Evolutionary conservation across 2,113 vertebrate species (phyloP), one percentile per base, ranked within the genome.

Genomic region (Dendrocopos noguchii): DNA sequence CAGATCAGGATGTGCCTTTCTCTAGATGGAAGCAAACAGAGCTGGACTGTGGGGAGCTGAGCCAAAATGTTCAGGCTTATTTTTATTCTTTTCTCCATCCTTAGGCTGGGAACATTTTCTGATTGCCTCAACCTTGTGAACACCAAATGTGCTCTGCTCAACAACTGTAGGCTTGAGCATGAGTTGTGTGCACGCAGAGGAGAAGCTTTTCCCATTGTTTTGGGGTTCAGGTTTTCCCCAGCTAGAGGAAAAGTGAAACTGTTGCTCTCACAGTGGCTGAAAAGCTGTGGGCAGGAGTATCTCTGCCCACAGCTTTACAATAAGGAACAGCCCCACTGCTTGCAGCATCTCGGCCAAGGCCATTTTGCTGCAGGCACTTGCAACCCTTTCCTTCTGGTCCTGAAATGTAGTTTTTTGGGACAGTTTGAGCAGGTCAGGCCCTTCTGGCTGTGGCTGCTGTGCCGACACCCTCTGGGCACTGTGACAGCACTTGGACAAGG

Each of bases 81-180:
- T 96, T 94, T 95, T 94, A 42, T 46, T 92, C 92, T 94, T 88
- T 86, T 66, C 75, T 94, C 80, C 80, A 9, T 94, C 33, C 59
- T 86, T 91, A 84, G 46, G 89, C 53, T 46, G 83, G 90, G 82
- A 95, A 93, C 65, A 42, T 68, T 75, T 96, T 90, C 59, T 78
- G 59, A 82, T 93, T 92, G 86, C 90, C 46, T 95, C 76, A 17
- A 2, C 84, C 91, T 81, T 78, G 61, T 7, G 73, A 85, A 46
- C 36, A 29, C 15, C 39, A 76, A 28, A 56, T 70, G 81, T 67
- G 61, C 59, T 84, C 66, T 61, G 66, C 84, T 88, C 80, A 86
- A 10, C 31, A 42, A 10, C 84, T 75, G n/a, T 31, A 42, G 2
- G 39, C 80, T 39, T 57, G 90, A 80, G 66, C 67, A 80, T 68